Conservation (phyloP, 2,888 invertebrate species). For the Hypsopygia costalis region DNA sequence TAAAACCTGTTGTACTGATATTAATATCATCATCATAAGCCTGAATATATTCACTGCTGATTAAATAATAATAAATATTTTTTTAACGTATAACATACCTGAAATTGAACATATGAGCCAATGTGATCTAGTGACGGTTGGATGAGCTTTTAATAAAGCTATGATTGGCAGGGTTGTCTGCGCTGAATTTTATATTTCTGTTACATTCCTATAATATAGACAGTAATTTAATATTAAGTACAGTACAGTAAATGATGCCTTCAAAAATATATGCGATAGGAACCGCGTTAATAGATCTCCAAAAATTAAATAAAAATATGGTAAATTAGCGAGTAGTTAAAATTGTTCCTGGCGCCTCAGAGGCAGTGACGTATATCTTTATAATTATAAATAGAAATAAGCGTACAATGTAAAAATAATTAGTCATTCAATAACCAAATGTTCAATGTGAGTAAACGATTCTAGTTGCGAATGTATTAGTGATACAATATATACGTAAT, state of each 20-base stretch:
- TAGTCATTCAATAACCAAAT: slow-evolving; percentile 77
- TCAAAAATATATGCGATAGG: slow-evolving; percentile 69
- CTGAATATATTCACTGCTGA: too few species aligned
- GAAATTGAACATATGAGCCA: too few species aligned
- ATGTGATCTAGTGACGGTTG: too few species aligned
- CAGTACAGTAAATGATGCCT: slow-evolving; percentile 27
- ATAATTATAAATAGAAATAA: slow-evolving; percentile 62
- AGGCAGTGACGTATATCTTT: slow-evolving; percentile 75
- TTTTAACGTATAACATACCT: too few species aligned
- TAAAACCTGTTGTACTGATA: too few species aligned
- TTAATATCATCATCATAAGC: too few species aligned
- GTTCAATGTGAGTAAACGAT: slow-evolving; percentile 78
- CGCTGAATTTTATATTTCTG: slow-evolving; percentile 5
- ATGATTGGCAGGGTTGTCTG: too few species aligned
- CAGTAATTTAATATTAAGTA: slow-evolving; percentile 2
- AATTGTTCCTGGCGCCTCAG: slow-evolving; percentile 79
- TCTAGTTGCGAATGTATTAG: slow-evolving; percentile 79
- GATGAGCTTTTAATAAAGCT: too few species aligned
- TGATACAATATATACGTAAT: slow-evolving; percentile 80
- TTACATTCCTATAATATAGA: slow-evolving; percentile 10
- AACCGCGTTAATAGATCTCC: slow-evolving; percentile 60
- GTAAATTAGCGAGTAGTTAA: slow-evolving; percentile 76
- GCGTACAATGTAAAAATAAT: slow-evolving; percentile 54
- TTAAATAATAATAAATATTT: too few species aligned
- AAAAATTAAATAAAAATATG: slow-evolving; percentile 56